Evolutionary conservation across 1,140 invertebrate genomes (phyloP).

Genomic region (Apis mellifera): Amel_HAv3.1 CM009936.2:16752501-16753000

Average conservation of each 20-base stretch:
- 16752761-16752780: conserved; percentile 26
- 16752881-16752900: too few species aligned
- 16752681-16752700: background rate
- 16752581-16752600: background rate
- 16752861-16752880: background rate
- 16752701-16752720: background rate
- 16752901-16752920: too few species aligned
- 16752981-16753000: background rate
- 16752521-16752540: background rate
- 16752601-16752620: too few species aligned
- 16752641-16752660: background rate
- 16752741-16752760: background rate
- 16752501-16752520: background rate
- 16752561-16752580: background rate
- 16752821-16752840: too few species aligned
- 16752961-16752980: too few species aligned
- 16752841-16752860: background rate
- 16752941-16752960: background rate
- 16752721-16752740: conserved; percentile 32
- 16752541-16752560: background rate
- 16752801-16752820: background rate
- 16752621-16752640: background rate
- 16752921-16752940: background rate
- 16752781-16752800: background rate
- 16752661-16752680: background rate